Evolutionary conservation across 2,888 invertebrate species (phyloP).

Genomic region (Acronicta psi): DNA sequence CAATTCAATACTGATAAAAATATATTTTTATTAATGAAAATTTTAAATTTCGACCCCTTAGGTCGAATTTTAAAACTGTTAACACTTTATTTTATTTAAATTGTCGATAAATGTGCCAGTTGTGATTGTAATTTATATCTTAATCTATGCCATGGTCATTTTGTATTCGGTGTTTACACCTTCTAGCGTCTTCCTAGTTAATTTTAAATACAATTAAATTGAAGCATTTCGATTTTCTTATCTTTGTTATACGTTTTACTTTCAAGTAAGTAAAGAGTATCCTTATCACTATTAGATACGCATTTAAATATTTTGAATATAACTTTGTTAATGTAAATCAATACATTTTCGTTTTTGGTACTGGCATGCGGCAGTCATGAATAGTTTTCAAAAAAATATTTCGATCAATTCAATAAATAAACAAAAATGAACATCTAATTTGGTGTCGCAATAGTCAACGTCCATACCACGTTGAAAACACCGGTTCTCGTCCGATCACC

Average conservation of each 20-base stretch:
- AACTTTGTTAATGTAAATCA: not conserved
- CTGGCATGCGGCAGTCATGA: no score
- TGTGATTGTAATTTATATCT: slow-evolving; percentile 53
- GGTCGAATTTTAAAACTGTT: slow-evolving; percentile 10
- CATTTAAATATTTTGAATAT: slow-evolving; percentile 10
- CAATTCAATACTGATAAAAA: slow-evolving; percentile 17
- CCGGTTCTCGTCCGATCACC: slow-evolving; percentile 82
- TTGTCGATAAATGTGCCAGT: slow-evolving; percentile 41
- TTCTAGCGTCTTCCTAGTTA: slow-evolving; percentile 18
- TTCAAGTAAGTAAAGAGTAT: slow-evolving; percentile 19
- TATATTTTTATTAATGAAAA: slow-evolving; percentile 15
- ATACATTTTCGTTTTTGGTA: no score
- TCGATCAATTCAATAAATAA: not conserved
- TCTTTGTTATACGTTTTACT: slow-evolving; percentile 33
- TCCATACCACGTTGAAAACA: slow-evolving; percentile 65
- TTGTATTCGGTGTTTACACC: not conserved
- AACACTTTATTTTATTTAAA: slow-evolving; percentile 35
- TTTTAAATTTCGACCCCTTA: slow-evolving; percentile 10
- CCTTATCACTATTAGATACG: slow-evolving; percentile 14
- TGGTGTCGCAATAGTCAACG: slow-evolving; percentile 1
- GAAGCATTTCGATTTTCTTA: slow-evolving; percentile 40
- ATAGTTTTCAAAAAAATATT: no score
- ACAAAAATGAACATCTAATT: no score
- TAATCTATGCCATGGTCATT: slow-evolving; percentile 21
- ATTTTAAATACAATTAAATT: slow-evolving; percentile 41